These are phyloP conservation scores for Acanthornis magna DNA, from an alignment of 2,797 vertebrate species.

Conservation along the genomic window DNA sequence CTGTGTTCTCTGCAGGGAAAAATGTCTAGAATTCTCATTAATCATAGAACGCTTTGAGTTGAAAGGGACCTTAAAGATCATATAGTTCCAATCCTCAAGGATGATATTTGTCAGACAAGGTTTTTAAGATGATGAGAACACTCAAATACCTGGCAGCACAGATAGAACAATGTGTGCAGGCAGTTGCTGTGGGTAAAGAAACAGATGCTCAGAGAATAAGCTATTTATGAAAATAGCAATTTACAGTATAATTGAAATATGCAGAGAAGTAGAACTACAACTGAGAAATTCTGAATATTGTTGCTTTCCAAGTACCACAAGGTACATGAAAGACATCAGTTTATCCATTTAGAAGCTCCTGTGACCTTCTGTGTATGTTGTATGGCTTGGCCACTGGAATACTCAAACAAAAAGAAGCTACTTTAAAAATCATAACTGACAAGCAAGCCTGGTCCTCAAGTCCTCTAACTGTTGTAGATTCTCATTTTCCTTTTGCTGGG, in stretches of 20 bases:
- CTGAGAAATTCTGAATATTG: not conserved
- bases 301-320: not conserved
- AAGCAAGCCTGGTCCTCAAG: not conserved
- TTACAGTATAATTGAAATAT: not conserved
- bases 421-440: not conserved
- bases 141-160: not conserved
- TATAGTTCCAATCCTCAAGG: not conserved
- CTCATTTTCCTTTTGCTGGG: not conserved
- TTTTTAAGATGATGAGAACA: not conserved
- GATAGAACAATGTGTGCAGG: not conserved
- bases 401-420: not conserved
- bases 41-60: not conserved
- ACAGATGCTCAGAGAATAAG: not conserved
- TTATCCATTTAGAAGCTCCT: not conserved
- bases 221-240: not conserved
- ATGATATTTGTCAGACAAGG: not conserved
- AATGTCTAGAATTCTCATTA: not conserved
- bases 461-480: not conserved
- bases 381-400: not conserved
- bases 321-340: not conserved
- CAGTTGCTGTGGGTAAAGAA: not conserved
- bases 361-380: not conserved
- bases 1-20: not conserved
- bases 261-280: not conserved
- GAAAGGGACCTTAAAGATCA: not conserved